Base-by-base conservation (phyloP, 2,888 invertebrate species). In the Caenorhabditis macrosperma region DNA sequence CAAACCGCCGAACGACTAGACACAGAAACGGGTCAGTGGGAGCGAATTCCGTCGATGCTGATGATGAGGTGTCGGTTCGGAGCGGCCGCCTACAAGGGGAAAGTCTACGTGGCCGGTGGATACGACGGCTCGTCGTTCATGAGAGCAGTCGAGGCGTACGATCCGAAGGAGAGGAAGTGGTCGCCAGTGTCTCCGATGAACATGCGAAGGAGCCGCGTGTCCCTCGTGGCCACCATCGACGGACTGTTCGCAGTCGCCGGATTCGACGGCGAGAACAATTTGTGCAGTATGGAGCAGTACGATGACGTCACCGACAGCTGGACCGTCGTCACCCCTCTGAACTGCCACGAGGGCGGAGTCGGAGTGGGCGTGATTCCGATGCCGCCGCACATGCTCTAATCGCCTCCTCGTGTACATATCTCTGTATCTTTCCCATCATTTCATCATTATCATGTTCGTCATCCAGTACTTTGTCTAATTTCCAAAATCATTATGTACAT, bases 301-400 rank as follows among this genome's bases (percentile, higher is more conserved):
- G 94, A 95, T 91, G 94, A 95, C 2, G 92, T 38, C 9, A 74
- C 81, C 24, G 81, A 87, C 48, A 55, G 52, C 7, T 88, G 88
- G 88, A 55, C 50, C 2, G 94, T 94, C 90, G 94, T 94, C 1
- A 77, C 84, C 0, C 77, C 84, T 0, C 41, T 86, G 17, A 55
- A 94, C 85, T 95, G 94, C 1, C 95, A 95, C 90, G 95, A 95
- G 90, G 95, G 95, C 0, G 95, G 95, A 0, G 95, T 95, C 0
- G 95, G 95, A n/a, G 94, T 95, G 26, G 95, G 95, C 0, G 95
- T 95, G 5, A 94, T 95, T 85, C 94, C 94, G 26, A 76, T 83
- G 30, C 85, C 85, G 2, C 81, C 83, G 9, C 54, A 55, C 22
- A 64, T 82, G 77, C 57, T 79, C 44, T 66, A 24, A 60, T 30